These are phyloP conservation scores for Morinoia aosen DNA, from an alignment of 2,888 invertebrate genomes.

Conservation along the genomic window DNA sequence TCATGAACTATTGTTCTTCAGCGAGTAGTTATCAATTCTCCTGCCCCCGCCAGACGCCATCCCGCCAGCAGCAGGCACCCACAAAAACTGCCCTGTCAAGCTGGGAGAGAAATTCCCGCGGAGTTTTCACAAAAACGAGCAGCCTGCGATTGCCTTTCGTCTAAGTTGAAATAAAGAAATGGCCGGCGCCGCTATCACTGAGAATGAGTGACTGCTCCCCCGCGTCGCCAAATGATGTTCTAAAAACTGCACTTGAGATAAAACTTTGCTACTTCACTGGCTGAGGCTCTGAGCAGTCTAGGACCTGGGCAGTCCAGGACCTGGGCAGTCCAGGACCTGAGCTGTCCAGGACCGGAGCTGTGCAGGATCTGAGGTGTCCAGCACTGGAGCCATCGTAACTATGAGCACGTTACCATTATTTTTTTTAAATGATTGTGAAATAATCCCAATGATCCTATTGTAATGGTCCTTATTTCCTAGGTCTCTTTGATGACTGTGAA, in stretches of 20 bases:
- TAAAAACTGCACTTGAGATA: background rate
- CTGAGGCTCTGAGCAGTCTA: background rate
- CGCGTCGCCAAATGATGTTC: background rate
- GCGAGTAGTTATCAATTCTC: background rate
- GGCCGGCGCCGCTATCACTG: background rate
- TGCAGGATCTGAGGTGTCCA: background rate
- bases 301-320: background rate
- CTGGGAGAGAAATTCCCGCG: background rate
- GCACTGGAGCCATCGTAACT: background rate
- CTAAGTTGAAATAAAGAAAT: conserved; percentile 16
- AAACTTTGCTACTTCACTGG: background rate
- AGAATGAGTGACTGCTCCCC: background rate
- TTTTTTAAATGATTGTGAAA: too few relatives aligned
- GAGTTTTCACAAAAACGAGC: background rate
- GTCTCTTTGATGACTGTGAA: too few relatives aligned
- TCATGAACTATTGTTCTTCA: background rate
- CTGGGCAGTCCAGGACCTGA: background rate
- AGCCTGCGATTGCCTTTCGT: background rate
- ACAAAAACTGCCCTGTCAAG: conserved; percentile 9
- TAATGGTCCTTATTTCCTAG: too few relatives aligned
- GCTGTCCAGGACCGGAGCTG: background rate
- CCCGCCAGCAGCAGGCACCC: background rate
- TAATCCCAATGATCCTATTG: too few relatives aligned
- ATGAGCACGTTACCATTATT: too few relatives aligned
- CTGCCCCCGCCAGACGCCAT: background rate